Evolutionary conservation across 2,797 vertebrate genomes (phyloP).

Genomic region (Euphonia xanthogaster): DNA sequence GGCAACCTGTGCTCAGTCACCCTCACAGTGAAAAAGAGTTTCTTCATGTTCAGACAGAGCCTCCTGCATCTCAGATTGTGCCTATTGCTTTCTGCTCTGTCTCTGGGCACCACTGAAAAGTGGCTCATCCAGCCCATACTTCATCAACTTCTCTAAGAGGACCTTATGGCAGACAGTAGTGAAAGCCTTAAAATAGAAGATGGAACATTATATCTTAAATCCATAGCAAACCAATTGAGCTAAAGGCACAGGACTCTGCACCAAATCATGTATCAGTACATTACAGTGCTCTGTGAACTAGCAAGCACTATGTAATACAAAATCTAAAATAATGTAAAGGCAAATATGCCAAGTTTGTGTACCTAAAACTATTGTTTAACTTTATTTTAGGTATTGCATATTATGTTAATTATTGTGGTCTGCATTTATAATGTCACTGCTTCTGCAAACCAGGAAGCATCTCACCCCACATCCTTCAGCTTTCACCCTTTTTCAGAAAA

Average conservation of each 20-base stretch:
- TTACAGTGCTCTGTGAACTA: neutral
- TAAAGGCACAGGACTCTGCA: neutral
- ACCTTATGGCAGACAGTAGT: neutral
- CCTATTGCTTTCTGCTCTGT: neutral
- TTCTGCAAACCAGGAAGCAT: neutral
- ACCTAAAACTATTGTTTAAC: neutral
- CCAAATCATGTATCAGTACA: neutral
- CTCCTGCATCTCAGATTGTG: neutral
- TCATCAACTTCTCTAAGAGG: neutral
- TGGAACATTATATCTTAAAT: neutral
- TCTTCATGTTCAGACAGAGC: neutral
- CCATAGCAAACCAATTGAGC: neutral
- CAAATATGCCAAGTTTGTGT: neutral
- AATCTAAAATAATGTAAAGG: neutral
- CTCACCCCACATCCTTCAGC: neutral
- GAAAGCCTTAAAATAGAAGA: neutral
- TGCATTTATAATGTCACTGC: neutral
- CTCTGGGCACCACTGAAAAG: neutral
- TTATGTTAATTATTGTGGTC: neutral
- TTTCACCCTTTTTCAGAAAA: neutral
- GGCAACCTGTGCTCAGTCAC: neutral
- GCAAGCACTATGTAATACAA: neutral
- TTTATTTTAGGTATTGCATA: neutral
- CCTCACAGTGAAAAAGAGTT: neutral
- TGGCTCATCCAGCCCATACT: neutral